Conservation (phyloP, 1,140 invertebrate genomes). For the Hyles euphorbiae region DNA sequence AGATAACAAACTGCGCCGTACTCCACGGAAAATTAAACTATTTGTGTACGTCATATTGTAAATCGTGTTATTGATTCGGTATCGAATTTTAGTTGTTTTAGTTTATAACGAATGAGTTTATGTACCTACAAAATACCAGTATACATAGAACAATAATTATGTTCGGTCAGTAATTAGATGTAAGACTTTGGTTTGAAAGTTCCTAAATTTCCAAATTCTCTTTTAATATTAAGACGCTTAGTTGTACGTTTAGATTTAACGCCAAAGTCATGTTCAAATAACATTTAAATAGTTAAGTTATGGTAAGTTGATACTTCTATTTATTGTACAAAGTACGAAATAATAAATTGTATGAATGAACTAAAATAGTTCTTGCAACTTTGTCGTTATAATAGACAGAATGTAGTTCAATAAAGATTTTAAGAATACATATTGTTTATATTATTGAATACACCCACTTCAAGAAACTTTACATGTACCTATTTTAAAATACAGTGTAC, state of each 20-base stretch:
- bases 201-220: conserved; percentile 32
- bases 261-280: conserved; percentile 19
- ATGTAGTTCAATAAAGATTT: conserved; percentile 29
- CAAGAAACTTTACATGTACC: too few relatives aligned
- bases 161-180: neutral
- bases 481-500: too few relatives aligned
- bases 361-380: conserved; percentile 1
- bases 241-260: too few relatives aligned
- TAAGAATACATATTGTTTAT: conserved; percentile 9
- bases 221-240: neutral
- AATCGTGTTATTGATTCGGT: too few relatives aligned
- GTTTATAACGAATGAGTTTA: too few relatives aligned
- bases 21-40: too few relatives aligned
- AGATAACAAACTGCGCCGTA: too few relatives aligned
- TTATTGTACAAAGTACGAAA: conserved; percentile 61
- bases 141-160: neutral
- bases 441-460: neutral
- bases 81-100: too few relatives aligned
- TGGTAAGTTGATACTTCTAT: conserved; percentile 29
- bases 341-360: conserved; percentile 7
- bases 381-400: conserved; percentile 21
- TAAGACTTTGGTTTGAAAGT: conserved; percentile 23
- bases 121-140: too few relatives aligned
- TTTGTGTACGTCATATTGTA: too few relatives aligned
- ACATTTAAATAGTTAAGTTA: conserved; percentile 11